phyloP scores from a whole-genome alignment of 2,113 vertebrate species.

The Cacatua alba region DNA sequence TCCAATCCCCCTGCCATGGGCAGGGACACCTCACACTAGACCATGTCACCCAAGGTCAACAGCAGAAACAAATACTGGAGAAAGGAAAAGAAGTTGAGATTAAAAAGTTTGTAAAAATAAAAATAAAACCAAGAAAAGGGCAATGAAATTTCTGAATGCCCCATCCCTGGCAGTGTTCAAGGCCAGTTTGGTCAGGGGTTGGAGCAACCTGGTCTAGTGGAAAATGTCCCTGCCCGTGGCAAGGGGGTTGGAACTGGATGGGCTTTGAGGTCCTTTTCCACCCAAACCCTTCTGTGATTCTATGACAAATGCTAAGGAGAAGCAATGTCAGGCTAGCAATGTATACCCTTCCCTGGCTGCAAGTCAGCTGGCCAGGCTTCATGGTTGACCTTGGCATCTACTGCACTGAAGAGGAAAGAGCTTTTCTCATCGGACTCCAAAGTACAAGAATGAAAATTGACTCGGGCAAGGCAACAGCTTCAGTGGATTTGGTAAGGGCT shows the following conservation, averaged over 20 bases:
- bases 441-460: background rate
- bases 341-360: background rate
- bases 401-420: background rate
- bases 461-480: background rate
- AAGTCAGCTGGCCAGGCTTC: background rate
- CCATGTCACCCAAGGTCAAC: background rate
- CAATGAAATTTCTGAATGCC: background rate
- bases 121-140: background rate
- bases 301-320: background rate
- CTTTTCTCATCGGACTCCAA: background rate
- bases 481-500: background rate
- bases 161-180: background rate
- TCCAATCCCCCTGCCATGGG: background rate
- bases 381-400: background rate
- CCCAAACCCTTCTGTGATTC: background rate
- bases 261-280: background rate
- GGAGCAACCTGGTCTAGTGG: background rate
- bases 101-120: background rate
- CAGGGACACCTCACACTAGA: background rate
- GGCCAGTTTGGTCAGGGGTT: background rate
- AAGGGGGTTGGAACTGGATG: background rate
- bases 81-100: background rate
- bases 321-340: background rate
- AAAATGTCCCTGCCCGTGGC: background rate
- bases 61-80: background rate